Base-by-base conservation (phyloP, 1,140 invertebrate species). In the Sitophilus oryzae region DNA sequence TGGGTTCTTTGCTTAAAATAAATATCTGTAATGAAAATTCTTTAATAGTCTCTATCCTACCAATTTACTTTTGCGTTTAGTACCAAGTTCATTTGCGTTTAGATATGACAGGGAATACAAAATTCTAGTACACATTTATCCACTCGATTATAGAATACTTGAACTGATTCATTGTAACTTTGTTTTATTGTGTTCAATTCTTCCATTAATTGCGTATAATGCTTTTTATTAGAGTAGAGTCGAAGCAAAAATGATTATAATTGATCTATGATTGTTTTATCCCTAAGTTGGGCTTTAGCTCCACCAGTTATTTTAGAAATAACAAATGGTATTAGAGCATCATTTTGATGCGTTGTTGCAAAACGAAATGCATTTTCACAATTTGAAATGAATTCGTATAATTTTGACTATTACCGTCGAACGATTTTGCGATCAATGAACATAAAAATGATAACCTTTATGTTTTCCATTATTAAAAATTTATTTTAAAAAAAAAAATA, bases 11-110 rank as follows among this genome's bases (percentile, higher is more conserved):
- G n/a, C n/a, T n/a, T n/a, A n/a, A n/a, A n/a, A n/a, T n/a, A n/a
- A n/a, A n/a, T n/a, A n/a, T n/a, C n/a, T n/a, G n/a, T n/a, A n/a
- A n/a, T n/a, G n/a, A n/a, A n/a, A n/a, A n/a, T n/a, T n/a, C n/a
- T n/a, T n/a, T n/a, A n/a, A n/a, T n/a, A n/a, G n/a, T n/a, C n/a
- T n/a, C n/a, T n/a, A n/a, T n/a, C n/a, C n/a, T n/a, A n/a, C n/a
- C n/a, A n/a, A n/a, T n/a, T n/a, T n/a, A n/a, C n/a, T n/a, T n/a
- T n/a, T n/a, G n/a, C 74, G 75, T 58, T 79, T 77, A n/a, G 71
- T 74, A 19, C 78, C 66, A 56, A 78, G 78, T 1, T 59, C 11
- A 44, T 63, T 65, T 5, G 66, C 51, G 52, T 71, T 66, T 25
- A 30, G 52, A 60, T 78, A 74, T 4, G 59, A 71, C 72, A 22